phyloP scores from a whole-genome alignment of 2,113 vertebrate genomes.

The Gambusia affinis region DNA sequence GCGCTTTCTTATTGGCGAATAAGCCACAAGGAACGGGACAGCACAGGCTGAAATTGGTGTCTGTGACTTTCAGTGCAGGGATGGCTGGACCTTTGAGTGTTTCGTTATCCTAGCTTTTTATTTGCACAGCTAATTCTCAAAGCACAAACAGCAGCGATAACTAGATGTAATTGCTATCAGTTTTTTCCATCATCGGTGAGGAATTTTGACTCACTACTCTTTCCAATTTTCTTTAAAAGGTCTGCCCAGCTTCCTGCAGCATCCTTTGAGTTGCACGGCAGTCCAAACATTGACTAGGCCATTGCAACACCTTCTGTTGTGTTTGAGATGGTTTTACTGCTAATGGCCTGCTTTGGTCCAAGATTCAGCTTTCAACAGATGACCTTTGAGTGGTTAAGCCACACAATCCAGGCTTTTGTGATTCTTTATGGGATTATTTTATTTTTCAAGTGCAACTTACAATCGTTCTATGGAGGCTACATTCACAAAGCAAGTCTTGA shows the following conservation, averaged over 20 bases:
- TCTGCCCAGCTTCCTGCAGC: too few species aligned
- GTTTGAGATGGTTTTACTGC: background rate
- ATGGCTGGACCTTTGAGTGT: too few species aligned
- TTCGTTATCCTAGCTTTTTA: background rate
- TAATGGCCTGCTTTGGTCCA: background rate
- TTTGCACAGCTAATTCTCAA: background rate
- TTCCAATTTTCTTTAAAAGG: background rate
- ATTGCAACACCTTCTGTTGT: background rate
- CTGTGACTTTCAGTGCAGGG: too few species aligned
- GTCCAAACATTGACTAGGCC: too few species aligned
- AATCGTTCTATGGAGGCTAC: too few species aligned
- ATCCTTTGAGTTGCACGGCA: too few species aligned
- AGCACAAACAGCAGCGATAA: background rate
- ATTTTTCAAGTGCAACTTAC: too few species aligned
- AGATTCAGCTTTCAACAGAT: background rate
- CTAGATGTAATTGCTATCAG: too few species aligned
- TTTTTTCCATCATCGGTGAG: too few species aligned
- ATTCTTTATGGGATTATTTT: too few species aligned
- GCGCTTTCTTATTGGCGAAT: slow-evolving; percentile 25
- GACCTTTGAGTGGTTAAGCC: background rate
- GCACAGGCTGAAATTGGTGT: slow-evolving; percentile 1
- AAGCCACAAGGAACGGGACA: background rate
- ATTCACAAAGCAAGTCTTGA: too few species aligned
- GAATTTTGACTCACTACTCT: too few species aligned
- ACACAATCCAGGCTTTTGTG: background rate